Evolutionary conservation across 2,888 invertebrate genomes (phyloP).

Genomic region (Caenorhabditis sp.): DNA sequence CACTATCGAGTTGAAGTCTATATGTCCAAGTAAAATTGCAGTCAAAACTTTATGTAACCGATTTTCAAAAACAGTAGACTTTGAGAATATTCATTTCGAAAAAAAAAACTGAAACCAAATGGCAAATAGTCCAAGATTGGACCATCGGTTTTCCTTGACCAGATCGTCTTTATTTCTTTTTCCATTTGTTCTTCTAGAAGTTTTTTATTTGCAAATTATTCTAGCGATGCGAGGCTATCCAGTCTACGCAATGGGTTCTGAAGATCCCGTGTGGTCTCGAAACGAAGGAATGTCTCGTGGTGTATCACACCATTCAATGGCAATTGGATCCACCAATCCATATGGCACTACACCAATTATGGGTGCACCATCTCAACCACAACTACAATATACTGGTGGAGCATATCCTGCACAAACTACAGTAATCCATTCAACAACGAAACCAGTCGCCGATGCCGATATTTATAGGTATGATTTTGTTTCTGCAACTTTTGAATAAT

Average conservation of each 20-base stretch:
- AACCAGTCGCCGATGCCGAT: constrained; percentile 66
- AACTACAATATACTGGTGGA: constrained; percentile 11
- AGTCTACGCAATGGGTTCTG: constrained; percentile 48
- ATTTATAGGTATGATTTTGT: constrained; percentile 61
- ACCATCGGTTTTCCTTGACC: too few relatives aligned
- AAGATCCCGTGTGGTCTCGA: constrained; percentile 56
- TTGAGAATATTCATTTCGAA: too few relatives aligned
- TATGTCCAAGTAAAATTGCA: too few relatives aligned
- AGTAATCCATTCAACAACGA: constrained; percentile 66
- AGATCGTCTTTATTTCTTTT: too few relatives aligned
- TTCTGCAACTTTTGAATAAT: background rate
- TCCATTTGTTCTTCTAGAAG: too few relatives aligned
- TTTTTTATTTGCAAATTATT: background rate
- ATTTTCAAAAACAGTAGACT: too few relatives aligned
- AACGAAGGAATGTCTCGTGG: constrained; percentile 35
- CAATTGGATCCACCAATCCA: too few relatives aligned
- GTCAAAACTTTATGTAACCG: too few relatives aligned
- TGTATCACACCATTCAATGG: constrained; percentile 35
- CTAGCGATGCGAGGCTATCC: constrained; percentile 50
- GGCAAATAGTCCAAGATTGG: too few relatives aligned
- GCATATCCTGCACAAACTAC: constrained; percentile 59
- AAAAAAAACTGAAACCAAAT: too few relatives aligned
- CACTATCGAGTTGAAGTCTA: too few relatives aligned
- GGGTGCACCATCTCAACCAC: constrained; percentile 2
- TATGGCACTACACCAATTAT: constrained; percentile 12